phyloP scores from a whole-genome alignment of 2,797 vertebrate genomes.

The Anas flavirostris region DNA sequence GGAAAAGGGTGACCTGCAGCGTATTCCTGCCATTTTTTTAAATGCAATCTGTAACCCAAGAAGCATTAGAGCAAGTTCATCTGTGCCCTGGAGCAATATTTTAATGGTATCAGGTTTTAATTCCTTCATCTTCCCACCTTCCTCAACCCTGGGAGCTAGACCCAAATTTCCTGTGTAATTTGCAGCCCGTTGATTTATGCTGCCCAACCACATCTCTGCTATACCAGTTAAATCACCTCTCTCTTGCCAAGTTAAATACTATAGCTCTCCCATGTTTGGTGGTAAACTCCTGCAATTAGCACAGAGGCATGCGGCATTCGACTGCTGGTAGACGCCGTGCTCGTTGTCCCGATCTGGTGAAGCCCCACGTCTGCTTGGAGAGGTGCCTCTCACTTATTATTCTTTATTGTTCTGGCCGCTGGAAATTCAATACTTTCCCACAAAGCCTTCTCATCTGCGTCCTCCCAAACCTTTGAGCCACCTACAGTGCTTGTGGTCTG shows the following conservation, averaged over 20 bases:
- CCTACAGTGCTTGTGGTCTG: constrained; percentile 50
- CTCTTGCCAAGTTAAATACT: constrained; percentile 62
- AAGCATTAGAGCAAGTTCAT: constrained; percentile 2
- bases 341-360: not conserved
- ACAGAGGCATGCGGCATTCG: constrained; percentile 3
- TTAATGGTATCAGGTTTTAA: constrained; percentile 48
- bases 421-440: constrained; percentile 42
- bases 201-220: constrained; percentile 45
- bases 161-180: constrained; percentile 65
- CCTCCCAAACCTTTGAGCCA: constrained; percentile 39
- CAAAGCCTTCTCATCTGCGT: constrained; percentile 37
- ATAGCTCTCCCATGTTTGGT: constrained; percentile 39
- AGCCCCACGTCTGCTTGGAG: not conserved
- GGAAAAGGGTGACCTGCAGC: not conserved
- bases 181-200: constrained; percentile 62
- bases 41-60: not conserved
- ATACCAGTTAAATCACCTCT: constrained; percentile 39
- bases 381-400: not conserved
- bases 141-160: constrained; percentile 24
- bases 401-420: constrained; percentile 29
- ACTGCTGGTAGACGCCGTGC: not conserved
- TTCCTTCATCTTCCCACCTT: constrained; percentile 60
- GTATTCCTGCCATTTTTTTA: constrained; percentile 22
- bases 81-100: constrained; percentile 44
- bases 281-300: constrained; percentile 52